A percentile compares a stretch with the other conserved stretches of the same genome.
Evolutionary conservation across 2,113 vertebrate genomes (phyloP).

Genomic region (Tylochromis polylepis): DNA sequence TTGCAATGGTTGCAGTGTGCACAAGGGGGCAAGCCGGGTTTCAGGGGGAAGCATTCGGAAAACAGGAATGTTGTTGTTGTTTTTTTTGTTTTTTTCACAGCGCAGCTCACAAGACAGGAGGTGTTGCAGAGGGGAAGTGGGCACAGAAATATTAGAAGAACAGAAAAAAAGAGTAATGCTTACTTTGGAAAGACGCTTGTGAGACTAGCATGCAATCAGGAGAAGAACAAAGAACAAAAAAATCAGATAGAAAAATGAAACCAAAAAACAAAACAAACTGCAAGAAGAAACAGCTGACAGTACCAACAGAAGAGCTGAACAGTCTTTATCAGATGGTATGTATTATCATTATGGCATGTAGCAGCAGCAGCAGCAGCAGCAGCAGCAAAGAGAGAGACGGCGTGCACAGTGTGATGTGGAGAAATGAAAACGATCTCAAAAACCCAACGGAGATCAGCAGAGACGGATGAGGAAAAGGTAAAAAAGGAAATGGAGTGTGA

Average conservation of each 20-base stretch:
- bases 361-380: conserved; percentile 40
- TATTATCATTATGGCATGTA: conserved; percentile 54
- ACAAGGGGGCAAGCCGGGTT: conserved; percentile 17
- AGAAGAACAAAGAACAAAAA: conserved; percentile 85
- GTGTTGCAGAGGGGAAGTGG: conserved; percentile 18
- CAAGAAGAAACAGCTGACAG: conserved; percentile 58
- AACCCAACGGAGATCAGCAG: conserved; percentile 4
- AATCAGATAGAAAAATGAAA: conserved; percentile 66
- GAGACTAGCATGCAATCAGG: conserved; percentile 92
- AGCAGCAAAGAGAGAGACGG: conserved; percentile 36
- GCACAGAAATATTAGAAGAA: conserved; percentile 61
- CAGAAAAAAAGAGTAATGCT: conserved; percentile 86
- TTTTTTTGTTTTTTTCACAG: background rate
- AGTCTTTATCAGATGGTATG: conserved; percentile 67
- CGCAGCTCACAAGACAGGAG: conserved; percentile 52
- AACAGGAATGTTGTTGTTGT: background rate
- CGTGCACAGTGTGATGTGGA: conserved; percentile 27
- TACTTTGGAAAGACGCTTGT: conserved; percentile 99
- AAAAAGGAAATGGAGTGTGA: background rate
- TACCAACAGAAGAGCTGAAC: conserved; percentile 53
- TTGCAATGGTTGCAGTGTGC: conserved; percentile 12
- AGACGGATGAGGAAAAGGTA: conserved; percentile 14
- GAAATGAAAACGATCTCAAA: background rate
- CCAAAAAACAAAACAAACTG: conserved; percentile 55
- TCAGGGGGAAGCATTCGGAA: conserved; percentile 25